These are phyloP conservation scores for Psammodynastes pulverulentus DNA, from an alignment of 2,113 vertebrate species.

Conservation along the genomic window DNA sequence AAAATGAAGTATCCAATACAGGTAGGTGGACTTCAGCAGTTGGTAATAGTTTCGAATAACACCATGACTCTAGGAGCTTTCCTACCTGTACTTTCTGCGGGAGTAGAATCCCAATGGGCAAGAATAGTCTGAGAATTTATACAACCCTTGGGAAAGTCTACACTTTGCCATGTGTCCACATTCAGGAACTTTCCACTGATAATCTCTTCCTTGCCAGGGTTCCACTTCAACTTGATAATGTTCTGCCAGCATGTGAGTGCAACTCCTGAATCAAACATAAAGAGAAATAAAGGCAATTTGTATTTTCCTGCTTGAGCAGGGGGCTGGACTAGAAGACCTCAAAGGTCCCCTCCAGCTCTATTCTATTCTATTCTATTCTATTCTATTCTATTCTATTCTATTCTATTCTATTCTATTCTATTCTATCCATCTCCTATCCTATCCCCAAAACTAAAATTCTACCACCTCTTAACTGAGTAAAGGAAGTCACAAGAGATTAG, in stretches of 20 bases:
- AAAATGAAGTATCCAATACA: background rate
- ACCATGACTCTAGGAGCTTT: background rate
- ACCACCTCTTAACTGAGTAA: background rate
- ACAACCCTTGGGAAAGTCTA: background rate
- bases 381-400: too few species aligned
- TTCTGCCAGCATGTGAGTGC: background rate
- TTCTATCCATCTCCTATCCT: too few species aligned
- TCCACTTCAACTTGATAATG: background rate
- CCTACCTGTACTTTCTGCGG: background rate
- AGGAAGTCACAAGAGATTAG: background rate
- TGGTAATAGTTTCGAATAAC: background rate
- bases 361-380: too few species aligned
- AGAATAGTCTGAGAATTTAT: background rate
- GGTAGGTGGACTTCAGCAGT: background rate
- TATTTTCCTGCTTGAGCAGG: background rate
- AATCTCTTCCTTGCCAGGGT: background rate
- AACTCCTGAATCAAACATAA: background rate
- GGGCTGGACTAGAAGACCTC: too few species aligned
- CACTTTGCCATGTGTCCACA: background rate
- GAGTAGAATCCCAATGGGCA: background rate
- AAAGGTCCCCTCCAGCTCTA: too few species aligned
- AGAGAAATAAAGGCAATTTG: background rate
- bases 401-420: too few species aligned
- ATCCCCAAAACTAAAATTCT: background rate
- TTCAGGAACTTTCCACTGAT: background rate